These are phyloP conservation scores for Dryoscopus gambensis DNA, from an alignment of 2,113 vertebrate genomes.

Conservation along the genomic window DNA sequence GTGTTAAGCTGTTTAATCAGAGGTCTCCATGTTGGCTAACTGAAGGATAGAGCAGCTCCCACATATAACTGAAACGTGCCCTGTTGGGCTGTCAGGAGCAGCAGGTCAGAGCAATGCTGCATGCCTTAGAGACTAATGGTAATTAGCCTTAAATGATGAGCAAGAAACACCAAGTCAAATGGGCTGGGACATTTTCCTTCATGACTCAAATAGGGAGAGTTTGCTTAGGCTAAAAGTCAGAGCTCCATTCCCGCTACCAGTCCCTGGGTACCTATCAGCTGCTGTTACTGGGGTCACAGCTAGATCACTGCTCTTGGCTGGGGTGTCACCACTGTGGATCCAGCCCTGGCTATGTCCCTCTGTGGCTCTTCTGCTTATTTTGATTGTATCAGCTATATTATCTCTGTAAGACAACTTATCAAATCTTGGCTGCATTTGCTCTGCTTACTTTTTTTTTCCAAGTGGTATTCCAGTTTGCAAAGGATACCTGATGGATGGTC, in stretches of 20 bases:
- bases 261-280: background rate
- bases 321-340: no score
- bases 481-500: background rate
- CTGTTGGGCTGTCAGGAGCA: background rate
- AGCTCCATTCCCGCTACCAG: background rate
- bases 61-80: background rate
- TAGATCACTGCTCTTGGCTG: background rate
- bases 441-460: background rate
- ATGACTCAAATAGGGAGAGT: background rate
- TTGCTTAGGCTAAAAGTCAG: background rate
- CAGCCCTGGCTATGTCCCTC: background rate
- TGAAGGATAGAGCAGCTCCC: background rate
- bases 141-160: background rate
- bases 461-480: background rate
- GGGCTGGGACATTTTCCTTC: background rate
- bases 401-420: background rate
- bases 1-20: background rate
- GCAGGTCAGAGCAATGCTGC: background rate
- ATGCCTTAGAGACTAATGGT: background rate
- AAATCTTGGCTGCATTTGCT: background rate
- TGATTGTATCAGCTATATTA: background rate
- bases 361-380: background rate
- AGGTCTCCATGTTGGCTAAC: background rate
- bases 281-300: background rate
- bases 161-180: background rate